These are phyloP conservation scores for Linhomoeus sp. DNA, from an alignment of 2,888 invertebrate genomes.

Conservation along the genomic window DNA sequence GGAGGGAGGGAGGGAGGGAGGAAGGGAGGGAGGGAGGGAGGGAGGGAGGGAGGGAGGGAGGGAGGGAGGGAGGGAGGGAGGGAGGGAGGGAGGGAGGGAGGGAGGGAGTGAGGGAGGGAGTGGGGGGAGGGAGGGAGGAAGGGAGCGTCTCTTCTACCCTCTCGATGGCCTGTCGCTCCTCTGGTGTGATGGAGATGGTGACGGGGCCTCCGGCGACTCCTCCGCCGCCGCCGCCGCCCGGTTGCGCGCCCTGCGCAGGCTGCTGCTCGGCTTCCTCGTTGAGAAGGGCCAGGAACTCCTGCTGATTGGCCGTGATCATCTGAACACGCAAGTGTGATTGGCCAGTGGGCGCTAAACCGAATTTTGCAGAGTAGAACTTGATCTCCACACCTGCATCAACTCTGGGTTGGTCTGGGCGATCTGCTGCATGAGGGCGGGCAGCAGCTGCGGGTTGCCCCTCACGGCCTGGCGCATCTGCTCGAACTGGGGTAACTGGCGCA, in stretches of 20 bases:
- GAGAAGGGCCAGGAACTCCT: constrained; percentile 83
- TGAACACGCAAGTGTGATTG: constrained; percentile 13
- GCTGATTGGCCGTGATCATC: constrained; percentile 36
- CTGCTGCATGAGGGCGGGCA: constrained; percentile 81
- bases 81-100: too few relatives aligned
- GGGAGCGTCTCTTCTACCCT: not conserved
- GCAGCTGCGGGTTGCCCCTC: constrained; percentile 73
- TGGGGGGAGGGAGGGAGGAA: too few relatives aligned
- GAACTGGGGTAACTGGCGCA: constrained; percentile 82
- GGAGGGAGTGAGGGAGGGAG: too few relatives aligned
- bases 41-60: too few relatives aligned
- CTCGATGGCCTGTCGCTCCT: not conserved
- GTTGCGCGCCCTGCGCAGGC: not conserved
- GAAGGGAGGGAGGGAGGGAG: too few relatives aligned
- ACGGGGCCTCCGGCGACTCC: not conserved
- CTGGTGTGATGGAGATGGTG: not conserved
- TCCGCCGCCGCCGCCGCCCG: not conserved
- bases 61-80: too few relatives aligned
- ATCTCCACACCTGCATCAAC: constrained; percentile 49
- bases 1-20: too few relatives aligned
- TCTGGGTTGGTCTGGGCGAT: constrained; percentile 90
- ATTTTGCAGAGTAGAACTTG: too few relatives aligned
- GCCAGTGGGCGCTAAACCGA: too few relatives aligned
- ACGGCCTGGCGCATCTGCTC: constrained; percentile 81
- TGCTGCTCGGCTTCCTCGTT: constrained; percentile 43